Evolutionary conservation across 2,888 invertebrate species (phyloP), one percentile per base, ranked within the genome.

Genomic region (Bimastos eiseni): DNA sequence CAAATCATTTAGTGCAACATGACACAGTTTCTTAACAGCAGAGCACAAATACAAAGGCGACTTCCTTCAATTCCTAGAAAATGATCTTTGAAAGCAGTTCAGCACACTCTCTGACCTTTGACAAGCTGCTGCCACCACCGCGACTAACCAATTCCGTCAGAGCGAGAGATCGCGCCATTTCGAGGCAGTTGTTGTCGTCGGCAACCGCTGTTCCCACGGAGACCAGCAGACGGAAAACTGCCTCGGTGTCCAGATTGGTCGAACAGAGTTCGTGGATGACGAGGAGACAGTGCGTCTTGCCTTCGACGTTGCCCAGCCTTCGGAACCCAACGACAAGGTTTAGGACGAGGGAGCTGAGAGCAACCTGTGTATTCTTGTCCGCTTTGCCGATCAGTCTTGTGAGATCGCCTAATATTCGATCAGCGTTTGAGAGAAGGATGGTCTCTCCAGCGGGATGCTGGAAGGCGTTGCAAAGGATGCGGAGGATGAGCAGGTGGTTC

Each of bases 381-480:
- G 92, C 92, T 1, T 92, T 92, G 33, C 91, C 91, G 90, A 92
- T 93, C 83, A 93, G 92, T 37, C 92, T 92, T 34, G 93, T 90
- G 1, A 93, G 92, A 15, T 92, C 90, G 5, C 93, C 91, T 36
- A 94, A 92, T 34, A 95, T 92, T 49, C 90, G 92, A 88, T 94
- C 94, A 38, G 93, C 92, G 84, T 93, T 92, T 30, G 92, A 90
- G 88, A 93, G 86, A 49, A 94, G 91, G 6, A 94, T 91, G 86
- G 93, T 91, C 91, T 93, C 93, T 0, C 95, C 95, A 33, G 93
- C 90, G 37, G 96, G 95, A 93, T 97, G 97, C 36, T 96, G 95
- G 95, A 98, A 97, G 94, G 98, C 97, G 95, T 99, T 99, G 92
- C 97, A 97, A 1, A 98, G 94, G 89, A 96, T 95, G 1, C 95